phyloP scores from a whole-genome alignment of 2,888 invertebrate genomes.

The Drosophila nigritarsus region DNA sequence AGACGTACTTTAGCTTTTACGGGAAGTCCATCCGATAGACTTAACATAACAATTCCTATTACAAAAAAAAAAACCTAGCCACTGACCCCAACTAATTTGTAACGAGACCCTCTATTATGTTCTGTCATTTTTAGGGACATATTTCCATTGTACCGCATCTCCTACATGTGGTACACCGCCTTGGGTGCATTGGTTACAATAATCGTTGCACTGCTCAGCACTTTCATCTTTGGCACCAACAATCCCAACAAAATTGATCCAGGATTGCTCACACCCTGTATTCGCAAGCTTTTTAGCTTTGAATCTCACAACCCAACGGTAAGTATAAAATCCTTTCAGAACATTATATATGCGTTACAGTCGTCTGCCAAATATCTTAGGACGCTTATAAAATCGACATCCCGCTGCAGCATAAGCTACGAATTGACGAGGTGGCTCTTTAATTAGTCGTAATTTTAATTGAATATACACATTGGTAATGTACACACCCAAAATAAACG shows the following conservation, averaged over 20 bases:
- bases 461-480: not conserved
- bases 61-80: not conserved
- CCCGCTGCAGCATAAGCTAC: constrained; percentile 67
- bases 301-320: constrained; percentile 37
- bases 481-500: not conserved
- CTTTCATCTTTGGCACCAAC: constrained; percentile 84
- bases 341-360: not conserved
- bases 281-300: constrained; percentile 70
- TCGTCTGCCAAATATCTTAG: constrained; percentile 43
- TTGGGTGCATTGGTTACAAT: constrained; percentile 87
- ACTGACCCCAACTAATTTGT: not conserved
- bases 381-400: constrained; percentile 68
- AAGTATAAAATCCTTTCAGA: not conserved
- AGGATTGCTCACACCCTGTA: constrained; percentile 88
- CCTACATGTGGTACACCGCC: constrained; percentile 92
- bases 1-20: not conserved
- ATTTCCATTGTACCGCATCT: constrained; percentile 88
- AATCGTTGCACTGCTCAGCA: constrained; percentile 83
- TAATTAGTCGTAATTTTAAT: constrained; percentile 33
- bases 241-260: constrained; percentile 87
- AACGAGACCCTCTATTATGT: not conserved
- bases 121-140: constrained; percentile 72
- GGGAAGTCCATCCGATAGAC: not conserved
- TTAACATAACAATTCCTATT: not conserved
- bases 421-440: constrained; percentile 76